A percentile compares a stretch with the other conserved stretches of the same genome.
Conservation (phyloP, 2,888 invertebrate genomes). For the Schizotus pectinicornis region DNA sequence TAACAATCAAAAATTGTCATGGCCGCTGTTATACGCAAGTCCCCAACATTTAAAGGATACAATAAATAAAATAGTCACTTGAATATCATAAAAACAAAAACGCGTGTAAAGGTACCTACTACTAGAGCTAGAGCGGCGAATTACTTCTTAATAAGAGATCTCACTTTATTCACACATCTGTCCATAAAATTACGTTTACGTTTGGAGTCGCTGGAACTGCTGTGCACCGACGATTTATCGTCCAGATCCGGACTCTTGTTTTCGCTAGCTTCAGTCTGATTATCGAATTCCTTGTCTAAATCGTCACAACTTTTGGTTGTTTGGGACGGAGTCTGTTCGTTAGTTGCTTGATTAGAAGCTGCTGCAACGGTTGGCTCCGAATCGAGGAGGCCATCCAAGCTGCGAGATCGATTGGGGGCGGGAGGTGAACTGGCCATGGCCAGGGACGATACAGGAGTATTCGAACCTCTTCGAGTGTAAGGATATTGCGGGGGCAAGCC, state of each 20-base stretch:
- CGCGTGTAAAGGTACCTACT: neutral
- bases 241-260: conserved; percentile 30
- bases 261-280: conserved; percentile 47
- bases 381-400: conserved; percentile 68
- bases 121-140: neutral
- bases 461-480: conserved; percentile 56
- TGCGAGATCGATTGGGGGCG: conserved; percentile 64
- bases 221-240: conserved; percentile 64
- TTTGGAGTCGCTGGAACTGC: conserved; percentile 65
- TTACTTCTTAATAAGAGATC: conserved; percentile 68
- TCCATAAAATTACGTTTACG: conserved; percentile 84
- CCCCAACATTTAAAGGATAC: conserved; percentile 13
- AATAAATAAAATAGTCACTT: conserved; percentile 25
- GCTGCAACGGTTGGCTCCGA: conserved; percentile 42
- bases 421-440: conserved; percentile 41
- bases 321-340: conserved; percentile 52
- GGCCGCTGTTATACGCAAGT: neutral
- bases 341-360: conserved; percentile 34
- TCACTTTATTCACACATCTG: conserved; percentile 82
- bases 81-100: conserved; percentile 21
- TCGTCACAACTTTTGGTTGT: conserved; percentile 52
- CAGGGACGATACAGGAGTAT: conserved; percentile 55
- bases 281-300: conserved; percentile 43
- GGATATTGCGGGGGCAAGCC: conserved; percentile 55
- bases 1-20: conserved; percentile 9